Conservation (phyloP, 2,888 invertebrate genomes). For the Adelognathus sp. region DNA sequence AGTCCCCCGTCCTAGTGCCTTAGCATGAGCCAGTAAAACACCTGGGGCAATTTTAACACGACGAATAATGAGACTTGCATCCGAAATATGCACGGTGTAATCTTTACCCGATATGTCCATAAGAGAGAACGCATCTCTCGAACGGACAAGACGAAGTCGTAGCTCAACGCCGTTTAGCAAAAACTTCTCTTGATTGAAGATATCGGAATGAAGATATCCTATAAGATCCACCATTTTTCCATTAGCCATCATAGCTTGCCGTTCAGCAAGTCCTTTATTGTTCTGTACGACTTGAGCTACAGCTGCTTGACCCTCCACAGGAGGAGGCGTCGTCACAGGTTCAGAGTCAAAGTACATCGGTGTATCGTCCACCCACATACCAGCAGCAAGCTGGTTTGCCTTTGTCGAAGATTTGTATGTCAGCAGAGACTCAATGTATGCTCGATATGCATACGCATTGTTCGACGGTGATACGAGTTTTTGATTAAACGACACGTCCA, state of each 20-base stretch:
- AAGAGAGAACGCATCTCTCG: conserved; percentile 57
- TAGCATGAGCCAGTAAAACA: conserved; percentile 59
- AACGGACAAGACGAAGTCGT: no score
- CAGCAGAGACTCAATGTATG: neutral
- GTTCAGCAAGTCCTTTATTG: conserved; percentile 29
- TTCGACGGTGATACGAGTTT: conserved; percentile 56
- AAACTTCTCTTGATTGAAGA: no score
- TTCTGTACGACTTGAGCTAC: no score
- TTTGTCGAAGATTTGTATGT: neutral
- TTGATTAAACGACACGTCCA: neutral
- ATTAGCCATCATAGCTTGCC: neutral
- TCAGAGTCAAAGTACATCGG: neutral
- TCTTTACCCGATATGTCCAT: conserved; percentile 36
- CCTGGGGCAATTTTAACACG: no score
- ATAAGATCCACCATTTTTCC: conserved; percentile 46
- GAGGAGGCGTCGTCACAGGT: no score
- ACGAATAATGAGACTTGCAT: no score
- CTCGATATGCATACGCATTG: conserved; percentile 36
- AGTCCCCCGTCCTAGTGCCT: conserved; percentile 44
- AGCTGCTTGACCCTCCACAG: no score
- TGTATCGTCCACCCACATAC: neutral
- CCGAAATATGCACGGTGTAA: conserved; percentile 15
- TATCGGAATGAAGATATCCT: no score
- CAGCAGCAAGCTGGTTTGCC: neutral
- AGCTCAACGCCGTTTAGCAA: conserved; percentile 62